phyloP scores from a whole-genome alignment of 2,888 invertebrate species.

The Cantharis rufa region DNA sequence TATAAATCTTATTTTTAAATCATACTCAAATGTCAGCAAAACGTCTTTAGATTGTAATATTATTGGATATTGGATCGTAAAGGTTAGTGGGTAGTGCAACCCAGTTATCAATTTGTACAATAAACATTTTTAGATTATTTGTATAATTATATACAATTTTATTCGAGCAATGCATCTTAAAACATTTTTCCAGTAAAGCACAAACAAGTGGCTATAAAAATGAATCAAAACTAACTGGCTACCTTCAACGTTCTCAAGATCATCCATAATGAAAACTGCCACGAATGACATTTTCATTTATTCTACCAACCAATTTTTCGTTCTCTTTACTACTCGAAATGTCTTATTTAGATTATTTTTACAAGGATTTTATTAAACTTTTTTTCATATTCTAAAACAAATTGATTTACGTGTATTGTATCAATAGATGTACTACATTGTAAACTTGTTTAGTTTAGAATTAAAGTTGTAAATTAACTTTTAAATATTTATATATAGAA shows the following conservation, averaged over 20 bases:
- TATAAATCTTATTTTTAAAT: neutral
- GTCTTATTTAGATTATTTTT: neutral
- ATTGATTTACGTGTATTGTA: too few species aligned
- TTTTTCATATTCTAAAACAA: neutral
- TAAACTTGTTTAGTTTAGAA: too few species aligned
- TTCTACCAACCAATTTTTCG: neutral
- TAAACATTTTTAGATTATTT: neutral
- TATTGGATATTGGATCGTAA: neutral
- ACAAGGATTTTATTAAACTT: neutral
- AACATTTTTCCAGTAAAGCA: neutral
- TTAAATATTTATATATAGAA: too few species aligned
- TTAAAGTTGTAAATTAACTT: too few species aligned
- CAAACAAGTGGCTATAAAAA: neutral
- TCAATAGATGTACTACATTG: too few species aligned
- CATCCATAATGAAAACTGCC: neutral
- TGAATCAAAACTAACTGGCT: neutral
- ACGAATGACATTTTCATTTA: neutral
- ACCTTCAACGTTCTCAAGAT: neutral
- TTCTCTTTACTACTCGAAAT: neutral
- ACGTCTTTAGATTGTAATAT: neutral
- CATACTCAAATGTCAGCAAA: neutral
- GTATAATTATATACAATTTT: neutral
- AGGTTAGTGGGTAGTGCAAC: neutral
- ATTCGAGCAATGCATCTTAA: neutral
- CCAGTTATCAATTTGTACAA: neutral